Evolutionary conservation across 2,888 invertebrate species (phyloP).

Genomic region (Lochmaea capreae): DNA sequence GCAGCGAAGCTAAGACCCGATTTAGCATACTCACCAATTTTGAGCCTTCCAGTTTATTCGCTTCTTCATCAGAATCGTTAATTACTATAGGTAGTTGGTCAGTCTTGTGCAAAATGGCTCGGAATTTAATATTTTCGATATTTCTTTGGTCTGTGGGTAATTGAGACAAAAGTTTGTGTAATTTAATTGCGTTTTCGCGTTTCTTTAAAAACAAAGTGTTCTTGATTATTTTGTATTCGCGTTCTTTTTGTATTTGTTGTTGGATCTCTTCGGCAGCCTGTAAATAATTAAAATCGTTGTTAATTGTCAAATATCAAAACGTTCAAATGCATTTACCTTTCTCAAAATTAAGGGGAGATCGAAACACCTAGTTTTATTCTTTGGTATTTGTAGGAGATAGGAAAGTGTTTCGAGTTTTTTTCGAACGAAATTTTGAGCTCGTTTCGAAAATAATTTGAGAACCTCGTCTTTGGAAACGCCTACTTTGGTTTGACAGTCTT

Average conservation of each 20-base stretch:
- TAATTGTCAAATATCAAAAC: neutral
- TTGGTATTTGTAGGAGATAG: constrained; percentile 36
- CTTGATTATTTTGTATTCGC: constrained; percentile 20
- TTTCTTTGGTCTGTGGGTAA: constrained; percentile 43
- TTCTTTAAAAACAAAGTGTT: constrained; percentile 32
- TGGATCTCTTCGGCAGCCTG: constrained; percentile 44
- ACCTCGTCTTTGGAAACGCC: constrained; percentile 49
- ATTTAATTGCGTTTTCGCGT: constrained; percentile 33
- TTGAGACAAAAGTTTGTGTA: constrained; percentile 39
- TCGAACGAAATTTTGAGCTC: constrained; percentile 49
- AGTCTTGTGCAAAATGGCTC: constrained; percentile 29
- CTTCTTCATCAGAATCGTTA: constrained; percentile 43
- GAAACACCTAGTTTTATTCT: constrained; percentile 26
- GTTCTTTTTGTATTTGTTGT: constrained; percentile 34
- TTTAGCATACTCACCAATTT: neutral
- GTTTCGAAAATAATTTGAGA: constrained; percentile 47
- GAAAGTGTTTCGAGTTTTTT: constrained; percentile 48
- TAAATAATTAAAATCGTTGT: constrained; percentile 20
- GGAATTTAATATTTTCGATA: constrained; percentile 40
- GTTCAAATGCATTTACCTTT: constrained; percentile 34
- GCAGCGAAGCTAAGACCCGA: no score
- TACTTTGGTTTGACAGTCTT: constrained; percentile 43
- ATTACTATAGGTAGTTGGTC: constrained; percentile 41
- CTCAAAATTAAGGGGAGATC: constrained; percentile 41
- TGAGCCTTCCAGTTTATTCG: neutral